A percentile compares a stretch with the other conserved stretches of the same genome.
phyloP scores from a whole-genome alignment of 2,113 vertebrate species.

The Planiliza haematocheilus region DNA sequence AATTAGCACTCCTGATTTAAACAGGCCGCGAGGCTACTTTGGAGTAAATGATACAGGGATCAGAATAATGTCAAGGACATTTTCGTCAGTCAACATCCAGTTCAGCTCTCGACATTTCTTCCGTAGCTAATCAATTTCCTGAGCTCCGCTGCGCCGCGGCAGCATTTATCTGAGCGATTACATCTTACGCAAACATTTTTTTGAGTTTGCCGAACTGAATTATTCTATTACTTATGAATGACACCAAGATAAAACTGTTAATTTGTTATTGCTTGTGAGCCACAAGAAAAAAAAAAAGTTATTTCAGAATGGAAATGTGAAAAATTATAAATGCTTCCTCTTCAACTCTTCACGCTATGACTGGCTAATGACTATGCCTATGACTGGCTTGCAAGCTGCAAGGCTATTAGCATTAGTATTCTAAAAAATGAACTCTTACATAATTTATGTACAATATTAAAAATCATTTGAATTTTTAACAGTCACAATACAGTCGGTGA shows the following conservation, averaged over 20 bases:
- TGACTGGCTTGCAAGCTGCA: no score
- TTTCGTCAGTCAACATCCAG: conserved; percentile 52
- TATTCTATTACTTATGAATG: background rate
- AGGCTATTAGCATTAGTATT: no score
- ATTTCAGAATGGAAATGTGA: no score
- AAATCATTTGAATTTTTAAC: no score
- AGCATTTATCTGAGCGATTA: conserved; percentile 16
- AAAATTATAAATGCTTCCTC: no score
- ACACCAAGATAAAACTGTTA: background rate
- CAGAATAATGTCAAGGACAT: conserved; percentile 68
- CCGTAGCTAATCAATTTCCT: conserved; percentile 50
- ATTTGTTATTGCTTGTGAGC: conserved; percentile 11
- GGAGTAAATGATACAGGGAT: conserved; percentile 45
- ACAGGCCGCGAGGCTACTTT: conserved; percentile 52
- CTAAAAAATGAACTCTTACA: no score
- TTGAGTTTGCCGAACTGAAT: conserved; percentile 15
- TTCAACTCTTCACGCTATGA: no score
- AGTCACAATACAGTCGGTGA: no score
- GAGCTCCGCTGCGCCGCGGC: conserved; percentile 22
- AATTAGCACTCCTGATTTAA: conserved; percentile 60
- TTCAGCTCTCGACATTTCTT: conserved; percentile 58
- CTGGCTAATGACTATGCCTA: no score
- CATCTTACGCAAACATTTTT: conserved; percentile 22
- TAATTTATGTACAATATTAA: no score
- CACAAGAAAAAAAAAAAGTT: background rate